These are phyloP conservation scores for Pectinophora gossypiella DNA, from an alignment of 1,140 invertebrate genomes.

Conservation along the genomic window DNA sequence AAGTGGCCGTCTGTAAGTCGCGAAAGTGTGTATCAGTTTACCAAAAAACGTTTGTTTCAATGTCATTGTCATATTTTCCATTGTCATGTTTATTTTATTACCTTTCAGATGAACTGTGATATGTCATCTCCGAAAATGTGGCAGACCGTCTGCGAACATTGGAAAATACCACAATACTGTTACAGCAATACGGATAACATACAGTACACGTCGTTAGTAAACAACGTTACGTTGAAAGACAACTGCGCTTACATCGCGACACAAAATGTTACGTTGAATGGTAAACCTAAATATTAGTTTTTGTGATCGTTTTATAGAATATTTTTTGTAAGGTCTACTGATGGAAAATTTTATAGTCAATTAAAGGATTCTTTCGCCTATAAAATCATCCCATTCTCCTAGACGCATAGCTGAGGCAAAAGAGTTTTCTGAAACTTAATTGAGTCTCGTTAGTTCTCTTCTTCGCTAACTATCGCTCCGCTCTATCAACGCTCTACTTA, in stretches of 20 bases:
- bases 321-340: neutral
- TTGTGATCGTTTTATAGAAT: neutral
- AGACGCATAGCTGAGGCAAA: neutral
- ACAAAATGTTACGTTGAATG: conserved; percentile 43
- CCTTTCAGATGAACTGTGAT: conserved; percentile 68
- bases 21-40: too few relatives aligned
- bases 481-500: too few relatives aligned
- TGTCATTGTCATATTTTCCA: too few relatives aligned
- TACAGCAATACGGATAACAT: conserved; percentile 42
- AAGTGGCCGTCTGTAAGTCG: too few relatives aligned
- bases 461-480: too few relatives aligned
- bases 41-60: too few relatives aligned
- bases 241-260: conserved; percentile 39
- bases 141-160: conserved; percentile 71
- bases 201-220: conserved; percentile 33
- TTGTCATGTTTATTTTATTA: too few relatives aligned
- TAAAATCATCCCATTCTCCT: neutral
- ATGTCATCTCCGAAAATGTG: conserved; percentile 63
- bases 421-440: neutral
- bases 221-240: conserved; percentile 29
- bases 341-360: too few relatives aligned
- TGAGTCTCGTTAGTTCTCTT: too few relatives aligned
- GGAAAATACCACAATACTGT: conserved; percentile 69
- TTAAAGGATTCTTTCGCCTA: too few relatives aligned
- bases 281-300: conserved; percentile 20